Conservation (phyloP, 2,888 invertebrate genomes). For the Chirona hameri region DNA sequence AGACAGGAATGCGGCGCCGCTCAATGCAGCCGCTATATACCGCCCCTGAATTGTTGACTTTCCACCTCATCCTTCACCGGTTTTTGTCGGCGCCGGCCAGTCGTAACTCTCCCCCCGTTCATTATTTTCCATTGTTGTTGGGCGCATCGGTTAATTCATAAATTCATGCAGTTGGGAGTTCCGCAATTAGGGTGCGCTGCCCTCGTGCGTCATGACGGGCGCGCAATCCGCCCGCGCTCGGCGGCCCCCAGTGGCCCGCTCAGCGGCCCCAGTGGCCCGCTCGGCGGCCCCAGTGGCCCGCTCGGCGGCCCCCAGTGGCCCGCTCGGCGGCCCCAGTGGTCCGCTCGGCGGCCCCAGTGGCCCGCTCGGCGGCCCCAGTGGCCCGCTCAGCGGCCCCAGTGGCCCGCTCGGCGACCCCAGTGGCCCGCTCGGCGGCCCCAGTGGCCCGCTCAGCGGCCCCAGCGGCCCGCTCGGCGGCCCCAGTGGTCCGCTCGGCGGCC, state of each 20-base stretch:
- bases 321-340: neutral
- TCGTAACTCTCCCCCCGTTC: slow-evolving; percentile 2
- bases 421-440: no score
- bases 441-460: neutral
- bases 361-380: neutral
- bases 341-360: no score
- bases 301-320: neutral
- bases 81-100: neutral
- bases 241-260: no score
- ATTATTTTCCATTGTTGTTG: slow-evolving; percentile 23
- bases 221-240: neutral
- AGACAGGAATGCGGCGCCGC: neutral
- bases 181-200: neutral
- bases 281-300: neutral
- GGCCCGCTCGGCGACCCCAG: neutral
- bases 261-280: no score
- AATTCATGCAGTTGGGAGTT: neutral
- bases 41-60: slow-evolving; percentile 1
- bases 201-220: neutral
- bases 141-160: neutral
- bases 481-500: no score
- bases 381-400: no score
- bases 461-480: no score
- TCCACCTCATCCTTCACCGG: slow-evolving; percentile 10
- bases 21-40: neutral